Percentiles rank a stretch among this genome's conserved stretches.
phyloP scores from a whole-genome alignment of 2,113 vertebrate species.

The Osmerus eperlanus region DNA sequence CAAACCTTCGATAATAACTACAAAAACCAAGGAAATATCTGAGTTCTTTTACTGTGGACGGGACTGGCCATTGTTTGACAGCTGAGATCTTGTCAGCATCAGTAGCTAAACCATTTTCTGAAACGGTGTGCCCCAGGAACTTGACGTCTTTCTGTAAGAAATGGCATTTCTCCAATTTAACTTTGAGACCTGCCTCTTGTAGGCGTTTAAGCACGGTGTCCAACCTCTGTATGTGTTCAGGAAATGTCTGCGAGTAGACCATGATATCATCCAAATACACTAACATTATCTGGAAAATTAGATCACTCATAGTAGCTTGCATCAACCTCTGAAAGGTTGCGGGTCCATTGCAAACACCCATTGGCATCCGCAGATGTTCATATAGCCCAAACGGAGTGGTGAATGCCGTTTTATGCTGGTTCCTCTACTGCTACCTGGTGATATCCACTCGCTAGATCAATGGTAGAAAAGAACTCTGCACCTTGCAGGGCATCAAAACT shows the following conservation, averaged over 20 bases:
- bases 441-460: background rate
- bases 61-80: constrained; percentile 2
- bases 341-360: too few species aligned
- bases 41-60: background rate
- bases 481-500: constrained; percentile 8
- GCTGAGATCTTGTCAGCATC: background rate
- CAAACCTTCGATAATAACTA: constrained; percentile 30
- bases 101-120: background rate
- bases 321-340: too few species aligned
- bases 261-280: constrained; percentile 23
- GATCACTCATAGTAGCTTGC: too few species aligned
- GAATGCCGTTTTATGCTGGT: background rate
- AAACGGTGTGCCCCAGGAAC: background rate
- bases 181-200: constrained; percentile 13
- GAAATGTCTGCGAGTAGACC: constrained; percentile 5
- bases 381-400: too few species aligned
- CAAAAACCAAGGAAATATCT: constrained; percentile 30
- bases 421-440: background rate
- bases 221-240: constrained; percentile 4
- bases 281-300: background rate
- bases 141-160: background rate
- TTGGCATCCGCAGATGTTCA: too few species aligned
- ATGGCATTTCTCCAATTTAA: constrained; percentile 11
- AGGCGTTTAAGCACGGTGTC: constrained; percentile 7
- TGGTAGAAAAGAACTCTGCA: constrained; percentile 10